phyloP scores from a whole-genome alignment of 2,797 vertebrate species.

The Molossus molossus region DNA sequence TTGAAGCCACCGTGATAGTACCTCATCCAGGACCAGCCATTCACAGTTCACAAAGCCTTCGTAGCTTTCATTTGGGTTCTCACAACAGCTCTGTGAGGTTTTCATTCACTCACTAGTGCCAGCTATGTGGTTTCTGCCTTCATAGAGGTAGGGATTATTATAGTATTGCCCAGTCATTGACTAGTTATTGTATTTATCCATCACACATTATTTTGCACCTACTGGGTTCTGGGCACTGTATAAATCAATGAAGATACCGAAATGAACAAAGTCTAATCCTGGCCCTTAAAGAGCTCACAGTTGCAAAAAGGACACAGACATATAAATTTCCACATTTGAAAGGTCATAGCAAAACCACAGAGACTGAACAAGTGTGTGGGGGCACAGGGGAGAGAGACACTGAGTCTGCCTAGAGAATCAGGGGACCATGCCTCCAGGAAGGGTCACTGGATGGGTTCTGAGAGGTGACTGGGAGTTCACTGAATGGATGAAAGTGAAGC shows the following conservation, averaged over 20 bases:
- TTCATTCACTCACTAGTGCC: background rate
- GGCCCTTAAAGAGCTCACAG: background rate
- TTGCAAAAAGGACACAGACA: background rate
- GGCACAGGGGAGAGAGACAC: background rate
- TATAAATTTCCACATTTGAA: background rate
- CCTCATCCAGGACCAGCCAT: background rate
- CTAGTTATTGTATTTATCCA: conserved; percentile 23
- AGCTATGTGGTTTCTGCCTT: background rate
- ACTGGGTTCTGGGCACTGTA: background rate
- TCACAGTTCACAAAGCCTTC: conserved; percentile 4
- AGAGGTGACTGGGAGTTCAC: background rate
- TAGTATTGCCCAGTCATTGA: conserved; percentile 21
- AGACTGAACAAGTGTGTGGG: background rate
- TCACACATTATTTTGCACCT: conserved; percentile 12
- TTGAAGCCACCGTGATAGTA: background rate
- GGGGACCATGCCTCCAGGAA: background rate
- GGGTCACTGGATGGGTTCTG: background rate
- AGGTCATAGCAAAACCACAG: background rate
- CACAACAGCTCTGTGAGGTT: conserved; percentile 26
- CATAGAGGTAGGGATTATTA: background rate
- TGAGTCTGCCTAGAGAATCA: background rate
- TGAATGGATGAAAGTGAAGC: background rate
- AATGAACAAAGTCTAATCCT: background rate
- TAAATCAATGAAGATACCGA: conserved; percentile 14
- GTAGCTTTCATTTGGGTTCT: conserved; percentile 41